Base-by-base conservation (phyloP, 2,888 invertebrate species). In the Caenorhabditis sp. region DNA sequence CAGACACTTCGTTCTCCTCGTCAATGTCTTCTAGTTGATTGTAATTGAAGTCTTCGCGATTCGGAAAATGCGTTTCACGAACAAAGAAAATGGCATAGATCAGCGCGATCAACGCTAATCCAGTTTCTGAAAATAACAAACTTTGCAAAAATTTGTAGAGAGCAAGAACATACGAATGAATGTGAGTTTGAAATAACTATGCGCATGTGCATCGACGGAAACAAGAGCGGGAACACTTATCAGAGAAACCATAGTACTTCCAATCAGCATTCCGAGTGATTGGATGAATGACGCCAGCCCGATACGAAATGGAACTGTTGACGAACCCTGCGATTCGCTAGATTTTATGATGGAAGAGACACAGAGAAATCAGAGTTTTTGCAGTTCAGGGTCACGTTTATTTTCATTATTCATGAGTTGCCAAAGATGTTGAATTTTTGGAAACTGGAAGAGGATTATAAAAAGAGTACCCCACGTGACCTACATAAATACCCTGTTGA, bases 241-340 rank as follows among this genome's bases (percentile, higher is more conserved):
- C 23, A 78, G 55, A 1, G 76, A 72, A 17, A 81, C 74, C 27
- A 73, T 58, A 23, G 78, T 59, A 36, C 74, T 77, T 36, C 83
- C 83, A 19, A 76, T 43, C 17, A 83, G 61, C 36, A 66, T 62
- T 21, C 83, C 83, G 17, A 80, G 62, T 10, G 78, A 72, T 62
- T 83, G 84, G 21, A 79, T 55, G n/a, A 79, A 80, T 4, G 82
- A 79, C 10, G 84, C 79, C 0, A 83, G 66, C 3, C 81, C 83
- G 5, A 84, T 79, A 19, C 84, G 69, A 27, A 84, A 66, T 0
- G 84, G 84, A 0, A 84, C 81, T 27, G 79, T 76, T 3, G 83
- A 81, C 0, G 78, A 76, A 19, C 79, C 79, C 84, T 84, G 61
- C n/a, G n/a, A n/a, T n/a, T n/a, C n/a, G n/a, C n/a, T n/a, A n/a